Evolutionary conservation across 2,888 invertebrate species (phyloP), one percentile per base, ranked within the genome.

Genomic region (Achlya flavicornis): DNA sequence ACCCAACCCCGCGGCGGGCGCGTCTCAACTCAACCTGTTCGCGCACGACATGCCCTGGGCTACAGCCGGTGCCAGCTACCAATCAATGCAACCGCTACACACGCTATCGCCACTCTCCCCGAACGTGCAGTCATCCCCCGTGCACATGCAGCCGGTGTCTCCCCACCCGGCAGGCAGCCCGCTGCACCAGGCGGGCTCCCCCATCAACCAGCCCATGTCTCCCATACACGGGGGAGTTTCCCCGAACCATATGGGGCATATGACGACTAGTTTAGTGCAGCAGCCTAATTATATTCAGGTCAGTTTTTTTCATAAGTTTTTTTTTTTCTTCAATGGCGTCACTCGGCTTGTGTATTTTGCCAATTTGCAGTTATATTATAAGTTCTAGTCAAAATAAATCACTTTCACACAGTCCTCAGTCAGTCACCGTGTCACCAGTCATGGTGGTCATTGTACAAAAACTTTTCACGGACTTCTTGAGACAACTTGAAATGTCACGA

Each of bases 211-310:
- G 65, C 19, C 61, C n/a, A 62, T 69, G 46, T 58, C 66, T 8
- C 69, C 68, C 14, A 64, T 67, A 57, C 58, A 69, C n/a, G 59
- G 60, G 8, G 60, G 60, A 7, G 60, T 60, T 2, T 60, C 60
- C 2, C 60, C 60, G 58, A 68, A 67, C 12, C 75, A 69, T 38
- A 69, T 85, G 80, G 81, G 75, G 0, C 81, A 85, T 7, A 72
- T 80, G 6, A 80, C 83, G 12, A 75, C 80, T 5, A 75, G 73
- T 41, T 64, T 75, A 43, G 68, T 74, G 53, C 78, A 77, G 66
- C 82, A 80, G 65, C 70, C 72, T 41, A 68, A 65, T 58, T 80
- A 77, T 63, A 68, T 59, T 10, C 80, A 79, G 78, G 83, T 79
- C 26, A 71, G 66, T 63, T 64, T 26, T 57, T 62, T n/a, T n/a